Conservation (phyloP, 2,888 invertebrate species). For the Rhyacophila evoluta region DNA sequence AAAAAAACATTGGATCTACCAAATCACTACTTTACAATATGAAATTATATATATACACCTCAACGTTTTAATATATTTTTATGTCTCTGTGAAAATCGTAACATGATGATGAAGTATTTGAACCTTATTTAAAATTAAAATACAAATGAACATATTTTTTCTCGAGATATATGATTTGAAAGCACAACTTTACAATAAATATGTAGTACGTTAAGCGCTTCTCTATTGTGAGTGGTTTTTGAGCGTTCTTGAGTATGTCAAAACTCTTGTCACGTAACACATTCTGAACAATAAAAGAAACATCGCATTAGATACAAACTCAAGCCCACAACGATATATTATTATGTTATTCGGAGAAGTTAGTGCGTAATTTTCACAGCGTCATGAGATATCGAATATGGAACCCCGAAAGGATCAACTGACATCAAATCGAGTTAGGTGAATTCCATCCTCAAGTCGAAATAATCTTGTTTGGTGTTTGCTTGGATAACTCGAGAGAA, state of each 20-base stretch:
- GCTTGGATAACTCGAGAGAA: neutral
- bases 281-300: slow-evolving; percentile 19
- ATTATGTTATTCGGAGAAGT: neutral
- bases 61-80: too few relatives aligned
- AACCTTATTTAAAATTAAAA: too few relatives aligned
- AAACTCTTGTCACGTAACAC: slow-evolving; percentile 10
- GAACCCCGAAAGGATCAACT: slow-evolving; percentile 45
- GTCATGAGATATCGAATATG: slow-evolving; percentile 43
- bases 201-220: too few relatives aligned
- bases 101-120: too few relatives aligned
- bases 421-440: slow-evolving; percentile 51
- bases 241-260: neutral
- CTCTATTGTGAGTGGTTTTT: too few relatives aligned
- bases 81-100: too few relatives aligned
- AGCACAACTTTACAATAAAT: too few relatives aligned
- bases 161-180: too few relatives aligned
- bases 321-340: neutral
- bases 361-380: slow-evolving; percentile 25
- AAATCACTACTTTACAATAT: too few relatives aligned
- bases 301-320: neutral
- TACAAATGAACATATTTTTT: too few relatives aligned
- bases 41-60: too few relatives aligned
- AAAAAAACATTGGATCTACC: too few relatives aligned
- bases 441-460: slow-evolving; percentile 44
- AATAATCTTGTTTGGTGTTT: slow-evolving; percentile 48